phyloP scores from a whole-genome alignment of 2,797 vertebrate genomes.

The Diceros bicornis region DNA sequence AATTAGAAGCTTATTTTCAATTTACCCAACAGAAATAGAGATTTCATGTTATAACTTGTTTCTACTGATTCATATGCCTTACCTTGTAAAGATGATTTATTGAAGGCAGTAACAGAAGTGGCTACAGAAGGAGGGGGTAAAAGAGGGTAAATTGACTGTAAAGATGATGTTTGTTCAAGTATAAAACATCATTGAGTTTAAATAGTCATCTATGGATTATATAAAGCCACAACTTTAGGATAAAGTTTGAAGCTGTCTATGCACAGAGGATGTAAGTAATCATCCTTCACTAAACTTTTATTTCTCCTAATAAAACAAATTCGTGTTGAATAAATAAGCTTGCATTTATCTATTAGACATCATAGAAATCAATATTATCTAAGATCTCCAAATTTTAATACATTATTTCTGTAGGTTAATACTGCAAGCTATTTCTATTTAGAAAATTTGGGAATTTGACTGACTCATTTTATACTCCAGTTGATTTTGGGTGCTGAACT shows the following conservation, averaged over 20 bases:
- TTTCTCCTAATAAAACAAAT: constrained; percentile 33
- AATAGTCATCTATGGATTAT: constrained; percentile 66
- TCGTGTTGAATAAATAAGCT: background rate
- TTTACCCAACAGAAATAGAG: constrained; percentile 46
- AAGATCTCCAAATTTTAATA: constrained; percentile 40
- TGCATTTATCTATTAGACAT: constrained; percentile 1
- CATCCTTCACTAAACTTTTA: constrained; percentile 52
- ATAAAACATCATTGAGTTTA: constrained; percentile 79
- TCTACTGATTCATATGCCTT: constrained; percentile 77
- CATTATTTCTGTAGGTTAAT: constrained; percentile 22
- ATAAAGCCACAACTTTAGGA: constrained; percentile 56
- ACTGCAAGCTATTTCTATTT: background rate
- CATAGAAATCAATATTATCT: constrained; percentile 18
- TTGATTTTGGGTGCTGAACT: constrained; percentile 36
- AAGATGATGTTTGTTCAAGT: constrained; percentile 65
- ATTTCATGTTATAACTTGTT: constrained; percentile 22
- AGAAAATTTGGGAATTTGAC: background rate
- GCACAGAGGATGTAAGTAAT: background rate
- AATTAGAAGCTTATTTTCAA: constrained; percentile 60
- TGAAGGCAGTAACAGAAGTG: constrained; percentile 88
- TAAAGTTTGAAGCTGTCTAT: constrained; percentile 22
- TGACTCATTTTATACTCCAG: background rate
- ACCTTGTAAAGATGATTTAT: constrained; percentile 89
- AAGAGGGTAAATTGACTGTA: constrained; percentile 79
- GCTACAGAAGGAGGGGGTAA: constrained; percentile 86